Conservation (phyloP, 2,888 invertebrate species). For the Lepidocyrtoides sp. region DNA sequence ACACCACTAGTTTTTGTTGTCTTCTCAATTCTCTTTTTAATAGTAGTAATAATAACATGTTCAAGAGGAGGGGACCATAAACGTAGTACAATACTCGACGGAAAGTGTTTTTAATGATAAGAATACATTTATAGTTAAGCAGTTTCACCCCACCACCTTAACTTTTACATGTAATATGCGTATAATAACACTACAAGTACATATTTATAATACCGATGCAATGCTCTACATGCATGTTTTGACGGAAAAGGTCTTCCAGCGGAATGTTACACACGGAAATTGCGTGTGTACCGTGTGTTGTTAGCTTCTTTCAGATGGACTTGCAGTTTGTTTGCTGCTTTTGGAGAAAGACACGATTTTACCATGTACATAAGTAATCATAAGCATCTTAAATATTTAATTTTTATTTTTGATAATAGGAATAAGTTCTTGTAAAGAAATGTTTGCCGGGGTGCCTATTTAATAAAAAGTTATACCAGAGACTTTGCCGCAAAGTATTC, state of each 20-base stretch:
- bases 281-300: conserved; percentile 1
- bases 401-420: no score
- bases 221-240: neutral
- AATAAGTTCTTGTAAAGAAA: no score
- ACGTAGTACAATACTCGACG: neutral
- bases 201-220: neutral
- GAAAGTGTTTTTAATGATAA: conserved; percentile 46
- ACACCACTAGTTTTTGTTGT: neutral
- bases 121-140: conserved; percentile 2
- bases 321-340: neutral
- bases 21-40: neutral
- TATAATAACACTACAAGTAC: neutral
- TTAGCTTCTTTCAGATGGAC: neutral
- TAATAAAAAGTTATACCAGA: no score
- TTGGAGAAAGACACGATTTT: neutral
- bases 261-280: neutral
- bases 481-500: no score
- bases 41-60: neutral
- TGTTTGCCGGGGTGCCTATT: no score
- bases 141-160: neutral
- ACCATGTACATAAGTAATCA: neutral
- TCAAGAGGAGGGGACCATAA: neutral
- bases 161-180: neutral
- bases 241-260: neutral
- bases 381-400: neutral